Base-by-base conservation (phyloP, 53 echinoderm and acorn worm genomes). In the Holothuria scabra region DNA sequence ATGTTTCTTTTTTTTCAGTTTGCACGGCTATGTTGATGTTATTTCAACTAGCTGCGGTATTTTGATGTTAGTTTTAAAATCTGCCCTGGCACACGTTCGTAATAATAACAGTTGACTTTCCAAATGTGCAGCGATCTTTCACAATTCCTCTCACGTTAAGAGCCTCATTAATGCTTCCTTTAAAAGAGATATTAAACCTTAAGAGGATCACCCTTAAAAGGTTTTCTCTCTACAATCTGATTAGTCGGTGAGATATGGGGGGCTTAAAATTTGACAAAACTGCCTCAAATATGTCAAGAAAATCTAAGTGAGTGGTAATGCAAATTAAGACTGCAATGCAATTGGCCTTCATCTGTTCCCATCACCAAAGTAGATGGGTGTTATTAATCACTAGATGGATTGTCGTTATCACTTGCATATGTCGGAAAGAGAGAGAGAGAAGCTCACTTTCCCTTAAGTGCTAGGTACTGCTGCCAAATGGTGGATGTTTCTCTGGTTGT, bases 151-250 rank as follows among this genome's bases (percentile, higher is more conserved):
- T 72, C 72, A 72, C 72, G 72, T 72, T 41, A 44, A 72, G 72
- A 72, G 72, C 72, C 72, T 72, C 72, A 44, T 72, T 72, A 72
- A 72, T 72, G 72, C 72, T 72, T 44, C 72, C 72, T 72, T 72
- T 72, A 25, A 72, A 72, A 33, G 48, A 48, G 48, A 48, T 46
- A 46, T 44, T 72, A 48, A 72, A 72, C 72, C 72, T 72, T 44
- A 72, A 72, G 72, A 72, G 72, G 72, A 72, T 72, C 72, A 72
- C 48, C 25, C 72, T 72, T 72, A 72, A 72, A 72, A 72, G 72
- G 72, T 72, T 72, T 72, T 72, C 72, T 35, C 72, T 72, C 28
- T 48, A 46, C 72, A 46, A 72, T 72, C 72, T 72, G 72, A 72
- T 72, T 72, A 72, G 72, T 44, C 48, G 44, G 72, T 72, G 72